These are phyloP conservation scores for Drosophila insularis DNA, from an alignment of 1,140 invertebrate species.

Conservation along the genomic window DNA sequence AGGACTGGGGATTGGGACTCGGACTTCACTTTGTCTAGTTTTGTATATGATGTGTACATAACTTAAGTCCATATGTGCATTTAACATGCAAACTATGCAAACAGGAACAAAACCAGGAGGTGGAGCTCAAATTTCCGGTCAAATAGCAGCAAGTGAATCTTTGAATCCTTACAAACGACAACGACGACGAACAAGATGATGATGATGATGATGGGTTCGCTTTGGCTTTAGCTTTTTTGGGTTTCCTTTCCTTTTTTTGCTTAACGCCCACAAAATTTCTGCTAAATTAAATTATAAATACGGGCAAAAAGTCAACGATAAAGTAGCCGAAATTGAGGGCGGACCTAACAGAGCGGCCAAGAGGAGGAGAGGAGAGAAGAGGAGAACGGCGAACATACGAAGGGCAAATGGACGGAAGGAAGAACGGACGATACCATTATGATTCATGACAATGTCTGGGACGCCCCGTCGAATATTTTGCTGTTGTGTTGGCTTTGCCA, in stretches of 20 bases:
- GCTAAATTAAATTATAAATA: slow-evolving; percentile 81
- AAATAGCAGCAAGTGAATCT: slow-evolving; percentile 64
- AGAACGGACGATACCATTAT: slow-evolving; percentile 55
- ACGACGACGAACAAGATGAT: background rate
- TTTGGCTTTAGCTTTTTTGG: slow-evolving; percentile 39
- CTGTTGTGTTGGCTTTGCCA: slow-evolving; percentile 42
- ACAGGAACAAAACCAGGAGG: slow-evolving; percentile 1
- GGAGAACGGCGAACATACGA: too few relatives aligned
- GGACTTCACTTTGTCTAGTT: slow-evolving; percentile 39
- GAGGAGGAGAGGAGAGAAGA: too few relatives aligned
- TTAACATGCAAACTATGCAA: slow-evolving; percentile 70
- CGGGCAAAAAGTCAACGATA: slow-evolving; percentile 70
- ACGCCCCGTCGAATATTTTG: slow-evolving; percentile 22
- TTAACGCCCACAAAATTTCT: slow-evolving; percentile 77
- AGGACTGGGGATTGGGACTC: slow-evolving; percentile 10
- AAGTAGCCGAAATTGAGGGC: slow-evolving; percentile 44
- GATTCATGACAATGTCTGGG: slow-evolving; percentile 71
- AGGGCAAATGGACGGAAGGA: slow-evolving; percentile 11
- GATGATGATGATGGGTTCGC: slow-evolving; percentile 5
- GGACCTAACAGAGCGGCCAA: slow-evolving; percentile 15
- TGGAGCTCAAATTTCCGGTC: slow-evolving; percentile 74
- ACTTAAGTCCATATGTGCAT: slow-evolving; percentile 75
- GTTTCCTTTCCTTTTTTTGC: slow-evolving; percentile 55
- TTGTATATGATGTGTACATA: slow-evolving; percentile 60
- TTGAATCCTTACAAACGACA: slow-evolving; percentile 66